Evolutionary conservation across 2,113 vertebrate genomes (phyloP), one percentile per base, ranked within the genome.

Genomic region (Gadus chalcogrammus): DNA sequence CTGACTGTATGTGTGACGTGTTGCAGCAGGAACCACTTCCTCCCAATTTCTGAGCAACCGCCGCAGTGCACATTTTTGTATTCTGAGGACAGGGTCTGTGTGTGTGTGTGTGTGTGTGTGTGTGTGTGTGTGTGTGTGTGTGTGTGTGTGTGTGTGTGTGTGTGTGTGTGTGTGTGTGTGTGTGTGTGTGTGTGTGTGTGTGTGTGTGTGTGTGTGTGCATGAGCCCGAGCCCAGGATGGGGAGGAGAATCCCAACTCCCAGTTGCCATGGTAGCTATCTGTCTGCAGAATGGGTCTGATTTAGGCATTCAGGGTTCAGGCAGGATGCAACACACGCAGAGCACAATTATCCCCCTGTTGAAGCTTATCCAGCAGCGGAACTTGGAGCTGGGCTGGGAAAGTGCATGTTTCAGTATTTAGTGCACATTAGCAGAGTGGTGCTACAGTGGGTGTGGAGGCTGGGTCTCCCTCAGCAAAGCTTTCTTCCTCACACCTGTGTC

Each of bases 221-320:
- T 15, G 55, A 1, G 13, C 70, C 71, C 64, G 70, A 81, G 62
- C 17, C 74, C 15, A 65, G 67, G 70, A 66, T 67, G 69, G 84
- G 80, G 84, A 84, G 82, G 86, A 84, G 88, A 86, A 86, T 84
- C 84, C 87, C 73, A 72, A 74, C 73, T 77, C 28, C 67, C 63
- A 64, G 90, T 93, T 90, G 84, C 91, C 85, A 92, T 91, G 89
- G 89, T 74, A 87, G 92, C 92, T 17, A 16, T 3, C 74, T 82
- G 77, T 89, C 89, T 83, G 86, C 85, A 87, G 87, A 90, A 90
- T 90, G 83, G 87, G 85, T 85, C 84, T 85, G 85, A 91, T 83
- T 88, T 87, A 85, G 79, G 77, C 84, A 81, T 74, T 87, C 73
- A 82, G 82, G 75, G 80, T 83, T 83, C 77, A 87, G 76, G 81